phyloP scores from a whole-genome alignment of 64 coral and sea anemone species.

The Stichodactyla mertensii region DNA sequence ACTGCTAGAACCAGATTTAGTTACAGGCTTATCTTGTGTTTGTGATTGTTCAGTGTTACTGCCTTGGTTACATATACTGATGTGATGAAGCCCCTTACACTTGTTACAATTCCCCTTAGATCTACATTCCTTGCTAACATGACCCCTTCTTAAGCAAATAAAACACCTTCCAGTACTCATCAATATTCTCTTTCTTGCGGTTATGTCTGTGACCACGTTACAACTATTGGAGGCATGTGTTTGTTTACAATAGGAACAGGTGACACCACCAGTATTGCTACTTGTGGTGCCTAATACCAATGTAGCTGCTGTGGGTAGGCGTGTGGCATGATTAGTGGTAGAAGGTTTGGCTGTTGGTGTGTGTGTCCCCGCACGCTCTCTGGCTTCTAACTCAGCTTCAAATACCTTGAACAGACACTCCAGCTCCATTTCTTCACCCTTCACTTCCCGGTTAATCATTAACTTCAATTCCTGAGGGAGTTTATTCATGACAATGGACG shows the following conservation, averaged over 20 bases:
- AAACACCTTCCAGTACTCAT: too few species aligned
- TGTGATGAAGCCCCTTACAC: too few species aligned
- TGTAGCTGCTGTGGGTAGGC: not conserved
- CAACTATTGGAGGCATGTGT: slow-evolving; percentile 25
- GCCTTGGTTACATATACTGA: too few species aligned
- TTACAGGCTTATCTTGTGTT: too few species aligned
- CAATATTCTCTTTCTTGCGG: too few species aligned
- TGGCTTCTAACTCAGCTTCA: slow-evolving; percentile 28
- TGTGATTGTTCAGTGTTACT: too few species aligned
- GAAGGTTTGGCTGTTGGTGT: not conserved
- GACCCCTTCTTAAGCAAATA: too few species aligned
- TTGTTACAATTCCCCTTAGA: too few species aligned
- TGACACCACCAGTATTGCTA: not conserved
- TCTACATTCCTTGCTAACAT: too few species aligned
- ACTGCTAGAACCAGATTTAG: too few species aligned
- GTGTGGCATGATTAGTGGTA: not conserved
- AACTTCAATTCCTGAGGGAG: slow-evolving; percentile 12
- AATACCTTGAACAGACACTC: slow-evolving; percentile 8
- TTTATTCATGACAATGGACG: slow-evolving; percentile 20
- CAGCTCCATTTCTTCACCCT: slow-evolving; percentile 7
- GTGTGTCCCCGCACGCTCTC: slow-evolving; percentile 19
- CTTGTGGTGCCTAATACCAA: not conserved
- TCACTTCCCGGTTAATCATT: slow-evolving; percentile 11
- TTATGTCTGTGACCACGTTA: too few species aligned
- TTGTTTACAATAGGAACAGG: slow-evolving; percentile 55